Evolutionary conservation across 1,140 invertebrate genomes (phyloP), one percentile per base, ranked within the genome.

Genomic region (Acromyrmex charruanus): DNA sequence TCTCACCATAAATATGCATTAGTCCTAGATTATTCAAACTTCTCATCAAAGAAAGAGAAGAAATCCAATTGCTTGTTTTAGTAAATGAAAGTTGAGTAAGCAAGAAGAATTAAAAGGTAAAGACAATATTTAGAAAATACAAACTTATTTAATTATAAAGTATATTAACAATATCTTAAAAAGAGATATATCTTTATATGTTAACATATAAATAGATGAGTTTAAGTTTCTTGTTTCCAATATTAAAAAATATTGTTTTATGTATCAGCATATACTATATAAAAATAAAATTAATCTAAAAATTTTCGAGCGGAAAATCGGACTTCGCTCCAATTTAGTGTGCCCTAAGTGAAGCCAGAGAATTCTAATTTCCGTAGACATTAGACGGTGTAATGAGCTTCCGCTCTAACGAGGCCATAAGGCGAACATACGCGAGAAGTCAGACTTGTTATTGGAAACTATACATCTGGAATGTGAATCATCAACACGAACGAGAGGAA

Each of bases 331-430:
- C 61, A 89, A 89, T 89, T 89, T 89, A 59, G 63, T 61, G 28
- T 39, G n/a, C 12, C 28, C 49, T 55, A 53, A 51, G 75, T 44
- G 84, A 87, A 84, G 88, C 66, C 72, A 21, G 74, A 84, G 87
- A 91, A 91, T 91, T 90, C 89, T 91, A 91, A 91, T 91, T 91
- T 91, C 69, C 79, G 77, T 72, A 87, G 77, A 81, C 87, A 88
- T 91, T 84, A 87, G 74, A 68, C 77, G 77, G 25, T 63, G 87
- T 90, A 91, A 91, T 90, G 89, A 91, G 82, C 79, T 91, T 91
- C 87, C 89, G 89, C 66, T 79, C 87, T 88, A 90, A 90, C 77
- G 63, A 86, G 74, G 28, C 89, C 89, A 90, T 91, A 88, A 91
- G 90, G 89, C 89, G 61, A 31, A 53, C 89, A 88, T 80, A 86